A percentile compares a stretch with the other conserved stretches of the same genome.
Conservation (phyloP, 2,113 vertebrate species). For the Serilophus lunatus region DNA sequence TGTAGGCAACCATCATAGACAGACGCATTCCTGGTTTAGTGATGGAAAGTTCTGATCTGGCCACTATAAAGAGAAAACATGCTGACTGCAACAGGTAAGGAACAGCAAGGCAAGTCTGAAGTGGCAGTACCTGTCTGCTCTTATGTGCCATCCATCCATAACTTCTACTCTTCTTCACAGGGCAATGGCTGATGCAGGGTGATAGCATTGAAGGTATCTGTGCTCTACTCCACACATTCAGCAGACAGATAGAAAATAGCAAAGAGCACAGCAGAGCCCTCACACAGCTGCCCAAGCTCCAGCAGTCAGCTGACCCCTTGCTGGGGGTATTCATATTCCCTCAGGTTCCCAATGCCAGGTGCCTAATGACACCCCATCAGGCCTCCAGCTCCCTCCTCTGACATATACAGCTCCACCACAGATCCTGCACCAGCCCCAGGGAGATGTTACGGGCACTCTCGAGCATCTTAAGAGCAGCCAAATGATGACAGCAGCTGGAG, state of each 20-base stretch:
- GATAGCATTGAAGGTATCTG: not conserved
- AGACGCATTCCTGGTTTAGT: not conserved
- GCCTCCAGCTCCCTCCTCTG: not conserved
- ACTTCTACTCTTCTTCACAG: not conserved
- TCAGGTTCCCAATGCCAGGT: accelerated
- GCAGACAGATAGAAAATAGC: not conserved
- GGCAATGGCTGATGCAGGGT: not conserved
- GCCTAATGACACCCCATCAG: accelerated
- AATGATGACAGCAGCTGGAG: not conserved
- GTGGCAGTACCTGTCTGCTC: not conserved
- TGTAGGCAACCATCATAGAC: not conserved
- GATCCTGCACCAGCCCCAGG: not conserved
- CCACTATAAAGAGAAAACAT: not conserved
- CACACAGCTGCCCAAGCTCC: not conserved
- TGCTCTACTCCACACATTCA: accelerated
- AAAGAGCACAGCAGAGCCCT: not conserved
- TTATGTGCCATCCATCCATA: not conserved
- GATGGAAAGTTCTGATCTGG: not conserved
- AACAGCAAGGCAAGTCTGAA: not conserved
- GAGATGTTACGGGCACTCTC: not conserved
- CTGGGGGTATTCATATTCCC: accelerated
- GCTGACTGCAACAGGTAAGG: not conserved
- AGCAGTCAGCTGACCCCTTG: not conserved
- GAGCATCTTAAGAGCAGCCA: not conserved
- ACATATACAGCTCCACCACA: accelerated